These are phyloP conservation scores for Thymelicus lineola DNA, from an alignment of 2,888 invertebrate species.

Conservation along the genomic window DNA sequence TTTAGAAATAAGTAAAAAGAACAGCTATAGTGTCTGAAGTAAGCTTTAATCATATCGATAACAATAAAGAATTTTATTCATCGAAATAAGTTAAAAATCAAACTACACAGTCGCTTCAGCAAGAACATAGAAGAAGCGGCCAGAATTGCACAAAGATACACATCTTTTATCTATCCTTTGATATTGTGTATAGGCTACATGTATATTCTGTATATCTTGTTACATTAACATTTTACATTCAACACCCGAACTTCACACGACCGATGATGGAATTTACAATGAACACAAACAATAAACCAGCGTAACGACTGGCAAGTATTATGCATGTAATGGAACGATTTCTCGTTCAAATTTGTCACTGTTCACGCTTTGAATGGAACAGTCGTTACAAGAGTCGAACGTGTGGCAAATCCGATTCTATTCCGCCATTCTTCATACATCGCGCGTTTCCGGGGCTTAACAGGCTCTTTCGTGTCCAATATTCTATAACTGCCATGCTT, in stretches of 20 bases:
- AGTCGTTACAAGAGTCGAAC: constrained; percentile 12
- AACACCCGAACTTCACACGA: background rate
- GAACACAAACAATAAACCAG: constrained; percentile 2
- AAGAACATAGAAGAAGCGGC: too few species aligned
- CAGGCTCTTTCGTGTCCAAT: constrained; percentile 10
- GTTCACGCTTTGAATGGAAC: constrained; percentile 21
- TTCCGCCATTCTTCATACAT: constrained; percentile 21
- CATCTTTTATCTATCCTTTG: too few species aligned
- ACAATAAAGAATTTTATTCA: too few species aligned
- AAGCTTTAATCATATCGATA: too few species aligned
- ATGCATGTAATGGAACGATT: constrained; percentile 12
- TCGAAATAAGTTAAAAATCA: too few species aligned
- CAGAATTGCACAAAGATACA: too few species aligned
- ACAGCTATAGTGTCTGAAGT: background rate
- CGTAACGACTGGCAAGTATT: background rate
- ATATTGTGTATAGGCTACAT: too few species aligned
- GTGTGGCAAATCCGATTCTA: constrained; percentile 32
- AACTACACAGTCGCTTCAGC: too few species aligned
- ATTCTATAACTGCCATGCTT: constrained; percentile 10
- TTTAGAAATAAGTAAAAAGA: background rate
- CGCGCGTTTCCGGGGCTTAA: constrained; percentile 20
- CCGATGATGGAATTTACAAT: background rate
- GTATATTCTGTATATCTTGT: too few species aligned
- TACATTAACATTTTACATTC: too few species aligned
- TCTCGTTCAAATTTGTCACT: constrained; percentile 18